These are phyloP conservation scores for Drosophila willistoni DNA, from an alignment of 1,140 invertebrate species.

Conservation along the genomic window DNA sequence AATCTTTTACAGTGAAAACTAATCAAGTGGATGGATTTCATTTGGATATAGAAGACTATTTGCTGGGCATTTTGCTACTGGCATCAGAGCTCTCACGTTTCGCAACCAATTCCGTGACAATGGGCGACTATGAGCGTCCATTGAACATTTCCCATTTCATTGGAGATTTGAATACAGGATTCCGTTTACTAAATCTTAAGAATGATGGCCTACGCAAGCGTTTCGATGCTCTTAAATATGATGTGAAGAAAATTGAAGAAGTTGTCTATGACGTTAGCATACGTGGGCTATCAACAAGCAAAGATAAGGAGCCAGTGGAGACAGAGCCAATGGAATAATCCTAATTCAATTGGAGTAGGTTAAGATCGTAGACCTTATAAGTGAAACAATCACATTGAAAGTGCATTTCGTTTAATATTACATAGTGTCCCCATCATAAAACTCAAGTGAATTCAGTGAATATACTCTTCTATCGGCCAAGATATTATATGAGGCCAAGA, in stretches of 20 bases:
- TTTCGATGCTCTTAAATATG: conserved; percentile 96
- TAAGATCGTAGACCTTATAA: neutral
- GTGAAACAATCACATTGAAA: neutral
- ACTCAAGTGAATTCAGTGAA: neutral
- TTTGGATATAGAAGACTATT: conserved; percentile 94
- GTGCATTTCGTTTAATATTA: neutral
- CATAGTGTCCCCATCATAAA: neutral
- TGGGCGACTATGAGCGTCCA: conserved; percentile 92
- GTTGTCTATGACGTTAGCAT: conserved; percentile 97
- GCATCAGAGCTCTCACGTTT: conserved; percentile 93
- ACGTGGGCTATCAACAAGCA: conserved; percentile 86
- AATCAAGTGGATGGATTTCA: conserved; percentile 90
- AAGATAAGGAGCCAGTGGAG: conserved; percentile 28
- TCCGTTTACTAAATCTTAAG: conserved; percentile 94
- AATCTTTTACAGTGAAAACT: conserved; percentile 84
- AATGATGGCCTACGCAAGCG: conserved; percentile 94
- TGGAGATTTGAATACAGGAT: conserved; percentile 93
- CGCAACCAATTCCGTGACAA: conserved; percentile 94
- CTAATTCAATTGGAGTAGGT: conserved; percentile 15
- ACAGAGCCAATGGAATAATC: conserved; percentile 37
- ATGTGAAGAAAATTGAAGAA: conserved; percentile 97
- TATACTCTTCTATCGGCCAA: neutral
- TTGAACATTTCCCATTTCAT: conserved; percentile 93
- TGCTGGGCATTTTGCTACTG: conserved; percentile 92
- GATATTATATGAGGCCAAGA: too few species aligned